Evolutionary conservation across 2,888 invertebrate genomes (phyloP).

Genomic region (Metallyticus violacea): DNA sequence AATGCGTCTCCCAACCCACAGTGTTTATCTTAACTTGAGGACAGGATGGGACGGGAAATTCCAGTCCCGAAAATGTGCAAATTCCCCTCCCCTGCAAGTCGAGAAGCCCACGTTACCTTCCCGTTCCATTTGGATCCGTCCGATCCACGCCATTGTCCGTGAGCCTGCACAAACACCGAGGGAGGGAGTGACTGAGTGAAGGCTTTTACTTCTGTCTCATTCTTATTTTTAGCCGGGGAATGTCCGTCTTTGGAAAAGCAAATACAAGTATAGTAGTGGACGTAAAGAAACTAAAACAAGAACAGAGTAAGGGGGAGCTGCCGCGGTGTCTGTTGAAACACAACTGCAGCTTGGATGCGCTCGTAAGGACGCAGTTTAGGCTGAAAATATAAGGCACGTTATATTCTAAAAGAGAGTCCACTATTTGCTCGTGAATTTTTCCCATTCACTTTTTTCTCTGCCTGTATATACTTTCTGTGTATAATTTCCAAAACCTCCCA

Average conservation of each 20-base stretch:
- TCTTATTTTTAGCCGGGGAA: neutral
- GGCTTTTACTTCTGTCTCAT: neutral
- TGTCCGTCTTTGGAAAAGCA: slow-evolving; percentile 8
- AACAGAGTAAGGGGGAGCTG: neutral
- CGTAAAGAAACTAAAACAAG: neutral
- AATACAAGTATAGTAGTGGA: neutral
- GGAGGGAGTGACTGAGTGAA: too few relatives aligned
- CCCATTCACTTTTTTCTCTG: too few relatives aligned
- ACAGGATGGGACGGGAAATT: neutral
- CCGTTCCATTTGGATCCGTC: neutral
- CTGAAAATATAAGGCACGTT: neutral
- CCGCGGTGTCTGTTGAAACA: neutral
- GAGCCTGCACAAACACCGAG: neutral
- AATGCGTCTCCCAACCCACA: neutral
- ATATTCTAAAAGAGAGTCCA: too few relatives aligned
- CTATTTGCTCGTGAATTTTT: too few relatives aligned
- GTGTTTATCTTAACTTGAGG: neutral
- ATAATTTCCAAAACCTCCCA: too few relatives aligned
- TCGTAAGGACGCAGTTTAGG: neutral
- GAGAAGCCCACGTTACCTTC: too few relatives aligned
- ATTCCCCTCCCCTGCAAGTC: neutral
- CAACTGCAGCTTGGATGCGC: neutral
- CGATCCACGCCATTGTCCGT: neutral
- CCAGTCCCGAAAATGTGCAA: neutral
- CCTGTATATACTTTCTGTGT: too few relatives aligned